Base-by-base conservation (phyloP, 2,888 invertebrate species). In the Rapana venosa region DNA sequence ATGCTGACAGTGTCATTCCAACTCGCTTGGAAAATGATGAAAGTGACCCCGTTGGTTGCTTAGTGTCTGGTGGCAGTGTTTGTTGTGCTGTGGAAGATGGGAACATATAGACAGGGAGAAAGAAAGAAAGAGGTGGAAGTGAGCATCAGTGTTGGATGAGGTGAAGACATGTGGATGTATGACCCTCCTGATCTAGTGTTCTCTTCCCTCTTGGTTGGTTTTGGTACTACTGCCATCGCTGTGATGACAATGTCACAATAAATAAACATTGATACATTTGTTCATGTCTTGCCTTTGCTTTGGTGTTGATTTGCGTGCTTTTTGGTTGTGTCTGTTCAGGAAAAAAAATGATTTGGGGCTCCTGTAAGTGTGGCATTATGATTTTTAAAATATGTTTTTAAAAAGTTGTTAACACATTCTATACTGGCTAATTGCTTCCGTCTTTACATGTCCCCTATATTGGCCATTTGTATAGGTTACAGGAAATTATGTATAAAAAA, bases 201-300 rank as follows among this genome's bases (percentile, higher is more conserved):
- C 74, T 99, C 99, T 83, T 83, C 93, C 99, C 99, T 95, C 99
- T n/a, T n/a, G n/a, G n/a, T n/a, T 99, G 91, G 99, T 99, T 97
- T 99, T 99, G 88, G 99, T 99, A 90, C 99, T 99, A 90, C 99
- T 99, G 30, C 99, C 99, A 96, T 99, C 99, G 94, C 99, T 98
- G 99, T 99, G 97, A 98, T 98, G 77, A 99, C 96, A 8, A 98
- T 97, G 26, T 92, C 97, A 96, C 99, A 99, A 30, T 98, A 98
- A 89, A 99, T 97, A 35, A 99, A 97, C 96, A 99, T 99, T 95
- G 97, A 97, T 87, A 99, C 79, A 79, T 93, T 91, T 70, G 94
- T 94, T 58, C 15, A 30, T 89, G 56, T 32, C 83, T 89, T 61
- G 32, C 61, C 47, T 88, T 32, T 81, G 74, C 83, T n/a, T 88